Evolutionary conservation across 2,113 vertebrate species (phyloP).

Genomic region (Chionomys nivalis): DNA sequence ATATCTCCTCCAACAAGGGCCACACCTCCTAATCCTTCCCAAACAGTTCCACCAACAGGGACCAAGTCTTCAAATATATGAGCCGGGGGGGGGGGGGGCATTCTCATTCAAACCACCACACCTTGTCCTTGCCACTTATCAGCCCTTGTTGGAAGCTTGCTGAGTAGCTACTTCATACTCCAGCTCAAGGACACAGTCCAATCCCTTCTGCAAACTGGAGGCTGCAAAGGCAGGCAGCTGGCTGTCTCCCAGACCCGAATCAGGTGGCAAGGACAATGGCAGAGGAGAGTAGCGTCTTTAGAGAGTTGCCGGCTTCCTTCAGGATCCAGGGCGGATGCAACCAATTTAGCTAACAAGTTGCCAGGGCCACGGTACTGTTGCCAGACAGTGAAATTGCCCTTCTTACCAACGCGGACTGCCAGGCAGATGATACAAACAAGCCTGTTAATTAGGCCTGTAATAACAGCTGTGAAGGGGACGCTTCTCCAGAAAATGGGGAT

Average conservation of each 20-base stretch:
- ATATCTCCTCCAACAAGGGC: not conserved
- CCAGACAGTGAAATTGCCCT: slow-evolving; percentile 65
- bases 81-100: not conserved
- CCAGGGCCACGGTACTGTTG: slow-evolving; percentile 40
- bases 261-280: not conserved
- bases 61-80: not conserved
- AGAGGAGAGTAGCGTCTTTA: not conserved
- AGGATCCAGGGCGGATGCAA: slow-evolving; percentile 3
- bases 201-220: not conserved
- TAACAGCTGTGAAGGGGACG: not conserved
- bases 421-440: slow-evolving; percentile 57
- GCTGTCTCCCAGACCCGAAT: not conserved
- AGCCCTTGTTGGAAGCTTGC: not conserved
- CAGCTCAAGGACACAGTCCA: not conserved
- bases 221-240: not conserved
- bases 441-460: slow-evolving; percentile 65
- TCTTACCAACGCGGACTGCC: not conserved
- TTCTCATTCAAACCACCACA: not conserved
- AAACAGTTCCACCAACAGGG: not conserved
- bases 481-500: not conserved
- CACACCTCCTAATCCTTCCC: not conserved
- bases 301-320: not conserved
- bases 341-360: slow-evolving; percentile 50
- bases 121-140: fast-evolving
- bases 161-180: not conserved